A percentile compares a stretch with the other conserved stretches of the same genome.
These are phyloP conservation scores for Thaleichthys pacificus DNA, from an alignment of 2,797 vertebrate species.

Conservation along the genomic window DNA sequence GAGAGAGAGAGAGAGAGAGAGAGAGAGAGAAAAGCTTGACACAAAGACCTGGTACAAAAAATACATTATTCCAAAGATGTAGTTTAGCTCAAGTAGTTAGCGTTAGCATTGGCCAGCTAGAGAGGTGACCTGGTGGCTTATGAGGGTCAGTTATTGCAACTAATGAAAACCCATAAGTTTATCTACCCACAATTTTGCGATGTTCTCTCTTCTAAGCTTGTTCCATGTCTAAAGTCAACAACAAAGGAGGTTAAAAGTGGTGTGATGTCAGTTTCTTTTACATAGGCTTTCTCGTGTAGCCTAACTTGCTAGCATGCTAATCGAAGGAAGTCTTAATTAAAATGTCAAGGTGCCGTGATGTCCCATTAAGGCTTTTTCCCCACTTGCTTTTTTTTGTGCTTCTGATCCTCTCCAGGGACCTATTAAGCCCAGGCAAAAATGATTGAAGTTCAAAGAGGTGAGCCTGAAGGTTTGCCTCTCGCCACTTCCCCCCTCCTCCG, in stretches of 20 bases:
- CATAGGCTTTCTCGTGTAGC: slow-evolving; percentile 46
- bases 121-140: too few relatives aligned
- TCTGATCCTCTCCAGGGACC: slow-evolving; percentile 80
- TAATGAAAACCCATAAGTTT: too few relatives aligned
- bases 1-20: too few relatives aligned
- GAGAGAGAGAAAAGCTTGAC: not conserved
- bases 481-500: slow-evolving; percentile 59
- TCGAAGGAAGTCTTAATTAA: slow-evolving; percentile 81
- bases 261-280: slow-evolving; percentile 65
- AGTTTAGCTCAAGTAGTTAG: too few relatives aligned
- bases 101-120: too few relatives aligned
- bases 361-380: slow-evolving; percentile 70
- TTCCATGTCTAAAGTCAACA: slow-evolving; percentile 38
- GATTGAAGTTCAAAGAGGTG: slow-evolving; percentile 84
- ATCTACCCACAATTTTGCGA: not conserved
- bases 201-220: slow-evolving; percentile 32
- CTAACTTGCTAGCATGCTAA: slow-evolving; percentile 75
- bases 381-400: slow-evolving; percentile 57
- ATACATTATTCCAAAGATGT: not conserved
- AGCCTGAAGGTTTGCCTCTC: slow-evolving; percentile 76
- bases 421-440: slow-evolving; percentile 80
- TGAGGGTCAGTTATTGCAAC: too few relatives aligned
- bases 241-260: slow-evolving; percentile 35
- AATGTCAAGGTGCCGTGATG: slow-evolving; percentile 83
- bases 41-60: not conserved